Evolutionary conservation across 2,113 vertebrate genomes (phyloP).

Genomic region (Stercorarius parasiticus): DNA sequence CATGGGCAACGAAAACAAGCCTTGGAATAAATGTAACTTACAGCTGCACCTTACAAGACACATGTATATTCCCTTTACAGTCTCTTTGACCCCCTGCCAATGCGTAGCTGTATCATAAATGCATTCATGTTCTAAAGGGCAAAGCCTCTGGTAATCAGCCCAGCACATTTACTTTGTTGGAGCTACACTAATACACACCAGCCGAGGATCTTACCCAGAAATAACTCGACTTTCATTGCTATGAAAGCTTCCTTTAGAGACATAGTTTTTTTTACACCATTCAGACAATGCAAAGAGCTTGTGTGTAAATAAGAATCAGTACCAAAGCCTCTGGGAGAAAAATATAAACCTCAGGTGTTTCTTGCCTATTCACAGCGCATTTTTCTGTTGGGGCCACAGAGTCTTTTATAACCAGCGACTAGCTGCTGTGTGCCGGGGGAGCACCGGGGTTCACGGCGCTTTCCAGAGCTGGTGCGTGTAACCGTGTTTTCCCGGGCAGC

Average conservation of each 20-base stretch:
- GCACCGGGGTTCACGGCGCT: not conserved
- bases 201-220: not conserved
- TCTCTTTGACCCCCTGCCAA: not conserved
- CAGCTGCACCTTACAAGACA: not conserved
- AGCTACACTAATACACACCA: not conserved
- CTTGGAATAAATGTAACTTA: not conserved
- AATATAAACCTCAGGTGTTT: not conserved
- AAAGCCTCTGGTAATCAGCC: not conserved
- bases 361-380: rapidly evolving
- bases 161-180: not conserved
- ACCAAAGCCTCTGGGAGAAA: not conserved
- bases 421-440: not conserved
- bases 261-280: not conserved
- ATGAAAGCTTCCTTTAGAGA: not conserved
- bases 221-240: not conserved
- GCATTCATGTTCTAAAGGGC: not conserved
- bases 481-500: not conserved
- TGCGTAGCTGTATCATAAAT: not conserved
- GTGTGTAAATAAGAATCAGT: not conserved
- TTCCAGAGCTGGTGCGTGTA: not conserved
- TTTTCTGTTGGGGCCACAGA: rapidly evolving
- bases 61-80: not conserved
- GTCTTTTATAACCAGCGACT: not conserved
- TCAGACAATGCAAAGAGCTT: not conserved
- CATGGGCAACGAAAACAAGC: not conserved